Evolutionary conservation across 2,113 vertebrate genomes (phyloP), one percentile per base, ranked within the genome.

Genomic region (Nesospiza acunhae): DNA sequence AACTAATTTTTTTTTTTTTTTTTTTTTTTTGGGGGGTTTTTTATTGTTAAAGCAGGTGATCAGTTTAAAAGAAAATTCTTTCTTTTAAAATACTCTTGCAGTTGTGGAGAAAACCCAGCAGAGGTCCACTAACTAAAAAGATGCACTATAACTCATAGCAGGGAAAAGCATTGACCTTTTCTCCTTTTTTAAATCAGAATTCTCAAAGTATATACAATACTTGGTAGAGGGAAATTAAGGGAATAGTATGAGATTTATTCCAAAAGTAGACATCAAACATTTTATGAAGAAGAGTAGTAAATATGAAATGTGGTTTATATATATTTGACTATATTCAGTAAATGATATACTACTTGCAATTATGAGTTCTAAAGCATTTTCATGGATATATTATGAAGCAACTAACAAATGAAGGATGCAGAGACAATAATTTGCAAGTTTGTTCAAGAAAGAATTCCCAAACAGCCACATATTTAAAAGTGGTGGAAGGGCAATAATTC

Each of bases 31-130:
- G n/a, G n/a, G n/a, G n/a, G n/a, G n/a, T n/a, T n/a, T n/a, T n/a
- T n/a, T n/a, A n/a, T n/a, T n/a, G n/a, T n/a, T n/a, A n/a, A n/a
- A 69, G 10, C 8, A 64, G 7, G 15, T 3, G 2, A 69, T 2
- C 2, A 50, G 22, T 13, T 68, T 24, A 72, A 87, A 31, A 84
- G 4, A 56, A 52, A 72, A 62, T 5, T 24, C 42, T 35, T 78
- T 79, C 1, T 75, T 89, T 80, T 63, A n/a, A 63, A 63, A 55
- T 8, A 11, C 44, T 80, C 23, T 77, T 2, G 6, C 35, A 28
- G 28, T 6, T 2, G 0, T 55, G 17, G 5, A 46, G 15, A 80
- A 86, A 79, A 68, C 5, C 0, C 10, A 53, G 17, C 6, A 50
- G 21, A 70, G 10, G 21, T 87, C 39, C 23, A 72, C 44, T 68